These are phyloP conservation scores for Heliconius aoede DNA, from an alignment of 2,888 invertebrate species.

Conservation along the genomic window DNA sequence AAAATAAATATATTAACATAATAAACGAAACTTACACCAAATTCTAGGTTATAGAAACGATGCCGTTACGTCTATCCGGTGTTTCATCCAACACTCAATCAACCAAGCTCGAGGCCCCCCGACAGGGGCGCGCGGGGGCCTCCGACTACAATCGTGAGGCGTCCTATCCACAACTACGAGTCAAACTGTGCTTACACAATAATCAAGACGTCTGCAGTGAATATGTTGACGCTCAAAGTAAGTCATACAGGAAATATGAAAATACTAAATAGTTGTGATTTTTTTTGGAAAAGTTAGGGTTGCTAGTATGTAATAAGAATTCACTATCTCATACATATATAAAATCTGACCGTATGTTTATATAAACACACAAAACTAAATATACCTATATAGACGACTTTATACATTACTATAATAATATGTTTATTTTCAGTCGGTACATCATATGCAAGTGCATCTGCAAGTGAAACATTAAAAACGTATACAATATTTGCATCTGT, in stretches of 20 bases:
- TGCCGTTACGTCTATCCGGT: slow-evolving; percentile 89
- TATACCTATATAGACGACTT: too few relatives aligned
- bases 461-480: slow-evolving; percentile 82
- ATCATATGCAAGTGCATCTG: slow-evolving; percentile 91
- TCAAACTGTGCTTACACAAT: slow-evolving; percentile 91
- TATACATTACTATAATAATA: too few relatives aligned
- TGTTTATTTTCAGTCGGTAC: slow-evolving; percentile 86
- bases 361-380: too few relatives aligned
- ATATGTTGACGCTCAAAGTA: slow-evolving; percentile 92
- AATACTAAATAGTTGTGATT: not conserved
- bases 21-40: too few relatives aligned
- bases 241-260: slow-evolving; percentile 67
- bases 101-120: slow-evolving; percentile 82
- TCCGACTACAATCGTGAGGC: slow-evolving; percentile 78
- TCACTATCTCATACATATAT: too few relatives aligned
- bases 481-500: slow-evolving; percentile 16
- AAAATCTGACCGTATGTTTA: too few relatives aligned
- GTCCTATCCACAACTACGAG: slow-evolving; percentile 87
- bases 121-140: slow-evolving; percentile 78
- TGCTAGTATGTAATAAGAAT: too few relatives aligned
- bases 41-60: slow-evolving; percentile 88
- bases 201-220: slow-evolving; percentile 93
- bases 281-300: too few relatives aligned
- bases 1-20: too few relatives aligned
- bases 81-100: slow-evolving; percentile 88